phyloP scores from a whole-genome alignment of 2,113 vertebrate species.

The Siphamia tubifer region DNA sequence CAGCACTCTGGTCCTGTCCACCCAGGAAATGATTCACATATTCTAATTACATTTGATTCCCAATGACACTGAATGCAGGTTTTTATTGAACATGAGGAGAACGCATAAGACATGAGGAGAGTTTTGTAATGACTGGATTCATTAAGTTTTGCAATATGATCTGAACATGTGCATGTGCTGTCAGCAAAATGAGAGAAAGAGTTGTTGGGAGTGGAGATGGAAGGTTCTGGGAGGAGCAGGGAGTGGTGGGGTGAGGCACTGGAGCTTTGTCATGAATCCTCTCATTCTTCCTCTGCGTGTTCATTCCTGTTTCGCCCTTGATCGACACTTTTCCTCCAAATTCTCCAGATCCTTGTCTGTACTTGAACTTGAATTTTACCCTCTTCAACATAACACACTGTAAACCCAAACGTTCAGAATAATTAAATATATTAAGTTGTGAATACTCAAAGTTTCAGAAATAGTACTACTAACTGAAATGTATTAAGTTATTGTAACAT shows the following conservation, averaged over 20 bases:
- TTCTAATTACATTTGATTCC: not conserved
- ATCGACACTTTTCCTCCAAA: not conserved
- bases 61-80: not conserved
- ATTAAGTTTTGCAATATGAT: not conserved
- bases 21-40: conserved; percentile 61
- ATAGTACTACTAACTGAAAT: no score
- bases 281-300: conserved; percentile 51
- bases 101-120: no score
- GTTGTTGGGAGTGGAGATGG: not conserved
- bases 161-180: not conserved
- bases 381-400: no score
- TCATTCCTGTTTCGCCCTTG: conserved; percentile 26
- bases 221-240: conserved; percentile 52
- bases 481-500: no score
- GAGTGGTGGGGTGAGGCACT: conserved; percentile 54
- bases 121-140: not conserved
- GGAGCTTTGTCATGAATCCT: conserved; percentile 27
- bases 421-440: no score
- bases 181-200: not conserved
- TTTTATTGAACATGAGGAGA: not conserved
- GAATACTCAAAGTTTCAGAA: no score
- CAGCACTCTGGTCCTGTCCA: conserved; percentile 33
- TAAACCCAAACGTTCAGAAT: no score
- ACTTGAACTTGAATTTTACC: not conserved
- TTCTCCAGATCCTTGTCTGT: not conserved